Conservation (phyloP, 1,140 invertebrate species). For the Nylanderia fulva region DNA sequence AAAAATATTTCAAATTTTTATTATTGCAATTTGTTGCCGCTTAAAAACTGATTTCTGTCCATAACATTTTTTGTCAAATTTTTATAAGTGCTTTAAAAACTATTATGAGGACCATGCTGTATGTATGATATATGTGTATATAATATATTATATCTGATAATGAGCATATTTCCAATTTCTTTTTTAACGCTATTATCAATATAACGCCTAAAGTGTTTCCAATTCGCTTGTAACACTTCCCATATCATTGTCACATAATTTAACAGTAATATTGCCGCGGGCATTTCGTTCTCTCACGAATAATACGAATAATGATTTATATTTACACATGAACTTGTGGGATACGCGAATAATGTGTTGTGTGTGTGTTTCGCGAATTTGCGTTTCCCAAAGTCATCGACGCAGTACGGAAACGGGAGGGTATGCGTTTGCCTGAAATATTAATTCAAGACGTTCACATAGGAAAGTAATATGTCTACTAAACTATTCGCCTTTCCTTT, state of each 20-base stretch:
- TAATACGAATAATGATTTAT: conserved; percentile 18
- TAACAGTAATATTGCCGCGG: conserved; percentile 9
- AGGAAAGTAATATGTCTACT: conserved; percentile 52
- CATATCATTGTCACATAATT: conserved; percentile 28
- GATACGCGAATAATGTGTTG: background rate
- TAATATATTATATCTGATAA: no score
- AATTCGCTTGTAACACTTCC: background rate
- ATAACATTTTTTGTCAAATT: no score
- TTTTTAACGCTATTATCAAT: background rate
- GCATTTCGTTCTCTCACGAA: conserved; percentile 27
- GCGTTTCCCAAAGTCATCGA: conserved; percentile 31
- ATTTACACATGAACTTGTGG: conserved; percentile 24
- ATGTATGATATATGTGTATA: no score
- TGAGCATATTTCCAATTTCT: background rate
- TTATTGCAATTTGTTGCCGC: no score
- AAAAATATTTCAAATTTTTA: no score
- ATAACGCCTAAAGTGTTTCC: background rate
- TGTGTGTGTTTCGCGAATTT: background rate
- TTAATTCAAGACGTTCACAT: conserved; percentile 45
- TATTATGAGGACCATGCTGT: no score
- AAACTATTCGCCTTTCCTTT: conserved; percentile 59
- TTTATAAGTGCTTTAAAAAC: no score
- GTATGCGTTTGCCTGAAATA: conserved; percentile 31
- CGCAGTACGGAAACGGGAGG: conserved; percentile 1
- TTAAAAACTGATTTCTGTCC: no score